Base-by-base conservation (phyloP, 2,888 invertebrate species). In the Morpho helenor region DNA sequence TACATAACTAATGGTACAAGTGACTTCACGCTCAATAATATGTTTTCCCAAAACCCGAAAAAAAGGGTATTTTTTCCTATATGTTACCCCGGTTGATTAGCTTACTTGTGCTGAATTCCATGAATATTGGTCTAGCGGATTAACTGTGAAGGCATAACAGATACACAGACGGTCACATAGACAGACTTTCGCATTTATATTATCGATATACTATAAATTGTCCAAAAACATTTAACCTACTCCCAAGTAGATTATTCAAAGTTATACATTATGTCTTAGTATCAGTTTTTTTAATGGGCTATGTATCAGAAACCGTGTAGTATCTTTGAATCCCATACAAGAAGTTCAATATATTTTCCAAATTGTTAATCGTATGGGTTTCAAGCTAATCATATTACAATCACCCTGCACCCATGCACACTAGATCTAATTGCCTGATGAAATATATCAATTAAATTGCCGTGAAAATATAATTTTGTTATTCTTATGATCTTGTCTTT, bases 321-420 rank as follows among this genome's bases (percentile, higher is more conserved):
- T 63, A 66, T 57, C 62, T 65, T 66, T 63, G 64, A 60, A 66
- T 52, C 57, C 64, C 61, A 63, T 67, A 61, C 52, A 57, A 10
- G 2, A 16, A 45, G 39, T 5, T 8, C 8, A n/a, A 39, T 49
- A 49, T 31, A 3, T 31, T 31, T 31, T n/a, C 3, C 7, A 48
- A 8, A 48, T 48, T 31, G n/a, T 56, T 59, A 49, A 50, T 40
- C 45, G 58, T 66, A 68, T 73, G 72, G 74, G 69, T 64, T 70
- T 66, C 73, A 73, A 72, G 73, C 67, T 60, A 46, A 63, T 67
- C 75, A 60, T 56, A 56, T 59, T 56, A 48, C 9, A 40, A 58
- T 79, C 85, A 85, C 84, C 71, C 69, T 77, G 88, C 87, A 87
- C 88, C 76, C 75, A 68, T 71, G 87, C 88, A 87, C 85, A 67